phyloP scores from a whole-genome alignment of 2,888 invertebrate species.

The Subacronicta megacephala region DNA sequence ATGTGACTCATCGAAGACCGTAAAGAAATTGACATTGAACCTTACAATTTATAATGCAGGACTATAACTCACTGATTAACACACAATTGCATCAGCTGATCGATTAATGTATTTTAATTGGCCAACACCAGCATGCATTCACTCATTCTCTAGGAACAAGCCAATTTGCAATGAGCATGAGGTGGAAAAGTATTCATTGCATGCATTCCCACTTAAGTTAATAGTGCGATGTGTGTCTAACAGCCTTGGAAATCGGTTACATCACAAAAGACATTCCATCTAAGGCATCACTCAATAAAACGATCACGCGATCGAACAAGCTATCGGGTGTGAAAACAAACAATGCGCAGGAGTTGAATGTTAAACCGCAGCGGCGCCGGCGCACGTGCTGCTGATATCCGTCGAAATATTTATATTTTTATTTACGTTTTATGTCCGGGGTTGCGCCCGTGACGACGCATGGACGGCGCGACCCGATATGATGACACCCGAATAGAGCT shows the following conservation, averaged over 20 bases:
- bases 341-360: conserved; percentile 81
- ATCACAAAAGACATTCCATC: conserved; percentile 66
- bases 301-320: conserved; percentile 73
- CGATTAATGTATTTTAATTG: conserved; percentile 44
- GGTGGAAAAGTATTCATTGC: conserved; percentile 45
- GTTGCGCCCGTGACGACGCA: conserved; percentile 54
- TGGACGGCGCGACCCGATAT: conserved; percentile 45
- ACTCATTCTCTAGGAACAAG: conserved; percentile 23
- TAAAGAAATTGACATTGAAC: conserved; percentile 38
- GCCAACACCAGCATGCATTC: conserved; percentile 22
- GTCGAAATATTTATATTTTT: conserved; percentile 83
- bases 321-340: conserved; percentile 79
- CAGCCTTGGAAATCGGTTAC: conserved; percentile 61
- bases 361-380: conserved; percentile 76
- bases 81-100: conserved; percentile 49
- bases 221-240: conserved; percentile 28
- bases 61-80: conserved; percentile 32
- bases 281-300: conserved; percentile 74
- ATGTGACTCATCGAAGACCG: conserved; percentile 9
- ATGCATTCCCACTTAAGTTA: conserved; percentile 46
- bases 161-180: conserved; percentile 34
- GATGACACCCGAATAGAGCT: conserved; percentile 45
- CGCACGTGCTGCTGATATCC: conserved; percentile 80
- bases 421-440: conserved; percentile 77
- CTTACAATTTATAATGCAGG: conserved; percentile 18